Evolutionary conservation across 2,888 invertebrate species (phyloP).

Genomic region (Strigamia maritima): DNA sequence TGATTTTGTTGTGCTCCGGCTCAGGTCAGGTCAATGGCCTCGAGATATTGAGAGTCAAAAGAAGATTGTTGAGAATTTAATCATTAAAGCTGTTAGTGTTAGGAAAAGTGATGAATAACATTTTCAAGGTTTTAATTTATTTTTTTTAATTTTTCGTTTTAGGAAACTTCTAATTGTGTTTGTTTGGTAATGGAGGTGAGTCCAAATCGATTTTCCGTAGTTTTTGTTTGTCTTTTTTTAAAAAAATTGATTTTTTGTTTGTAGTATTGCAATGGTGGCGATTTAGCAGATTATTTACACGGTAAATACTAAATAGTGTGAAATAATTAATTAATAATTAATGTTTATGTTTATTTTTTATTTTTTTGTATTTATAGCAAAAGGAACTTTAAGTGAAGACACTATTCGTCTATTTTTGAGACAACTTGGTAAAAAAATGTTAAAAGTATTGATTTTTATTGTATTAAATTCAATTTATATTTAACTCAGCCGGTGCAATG

Average conservation of each 20-base stretch:
- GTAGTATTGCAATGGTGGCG: constrained; percentile 99
- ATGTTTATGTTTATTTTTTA: constrained; percentile 21
- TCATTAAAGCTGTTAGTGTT: background rate
- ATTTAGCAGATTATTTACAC: constrained; percentile 93
- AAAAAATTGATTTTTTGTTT: constrained; percentile 51
- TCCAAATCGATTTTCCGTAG: constrained; percentile 34
- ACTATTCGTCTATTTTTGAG: constrained; percentile 91
- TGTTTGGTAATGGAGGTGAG: constrained; percentile 95
- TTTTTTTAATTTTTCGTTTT: constrained; percentile 47
- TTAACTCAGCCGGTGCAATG: constrained; percentile 85
- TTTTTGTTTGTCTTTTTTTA: constrained; percentile 36
- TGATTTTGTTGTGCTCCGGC: background rate
- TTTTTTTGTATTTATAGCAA: constrained; percentile 60
- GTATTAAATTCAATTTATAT: constrained; percentile 35
- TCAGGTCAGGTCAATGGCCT: constrained; percentile 28
- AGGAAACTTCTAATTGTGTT: constrained; percentile 89
- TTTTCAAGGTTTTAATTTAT: background rate
- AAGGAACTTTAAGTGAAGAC: constrained; percentile 94
- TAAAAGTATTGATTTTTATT: background rate
- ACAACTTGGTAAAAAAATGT: constrained; percentile 71
- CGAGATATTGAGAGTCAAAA: background rate
- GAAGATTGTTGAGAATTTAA: background rate
- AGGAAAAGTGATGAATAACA: background rate
- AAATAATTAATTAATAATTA: constrained; percentile 47
- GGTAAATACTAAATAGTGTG: constrained; percentile 59